Base-by-base conservation (phyloP, 2,113 vertebrate genomes). In the Oenanthe oenanthe region DNA sequence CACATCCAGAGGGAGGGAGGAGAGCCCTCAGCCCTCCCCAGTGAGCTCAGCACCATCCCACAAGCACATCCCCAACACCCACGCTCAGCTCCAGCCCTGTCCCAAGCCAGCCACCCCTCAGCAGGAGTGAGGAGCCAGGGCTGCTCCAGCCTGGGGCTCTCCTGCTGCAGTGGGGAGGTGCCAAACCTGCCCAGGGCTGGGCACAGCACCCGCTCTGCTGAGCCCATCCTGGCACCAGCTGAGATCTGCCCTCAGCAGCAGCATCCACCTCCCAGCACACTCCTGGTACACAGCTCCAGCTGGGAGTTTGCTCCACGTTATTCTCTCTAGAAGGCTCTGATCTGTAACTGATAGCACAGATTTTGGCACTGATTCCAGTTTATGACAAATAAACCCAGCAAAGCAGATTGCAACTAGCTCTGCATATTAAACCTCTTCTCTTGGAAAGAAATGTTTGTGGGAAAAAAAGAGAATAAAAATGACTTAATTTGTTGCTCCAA, bases 291-390 rank as follows among this genome's bases (percentile, higher is more conserved):
- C 83, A 79, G 75, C 65, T 86, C 82, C n/a, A 67, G 24, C 43
- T 60, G 40, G 26, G 57, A n/a, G 17, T 85, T 90, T 85, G 68
- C 70, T 58, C 40, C 31, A 88, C 79, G 17, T 84, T 54, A 60
- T 63, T 84, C 87, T 66, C 83, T 86, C 86, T 34, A 1, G 26
- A 61, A 93, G 62, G 58, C 74, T 81, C 34, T 25, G n/a, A 19
- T 65, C 81, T 82, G 88, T n/a, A 79, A 72, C 31, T 38, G 90
- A 72, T 51, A 45, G 78, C 4, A 12, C 74, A 88, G 88, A 88
- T 93, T 94, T 93, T 65, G 79, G 81, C 88, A 65, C 10, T 14
- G 15, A 20, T 95, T 95, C 93, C 90, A 95, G 50, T 57, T 82
- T 82, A 92, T 85, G 82, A 92, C 88, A 95, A 93, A 75, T n/a